Base-by-base conservation (phyloP, 2,797 vertebrate genomes). In the Parotocinclus haroldoi region DNA sequence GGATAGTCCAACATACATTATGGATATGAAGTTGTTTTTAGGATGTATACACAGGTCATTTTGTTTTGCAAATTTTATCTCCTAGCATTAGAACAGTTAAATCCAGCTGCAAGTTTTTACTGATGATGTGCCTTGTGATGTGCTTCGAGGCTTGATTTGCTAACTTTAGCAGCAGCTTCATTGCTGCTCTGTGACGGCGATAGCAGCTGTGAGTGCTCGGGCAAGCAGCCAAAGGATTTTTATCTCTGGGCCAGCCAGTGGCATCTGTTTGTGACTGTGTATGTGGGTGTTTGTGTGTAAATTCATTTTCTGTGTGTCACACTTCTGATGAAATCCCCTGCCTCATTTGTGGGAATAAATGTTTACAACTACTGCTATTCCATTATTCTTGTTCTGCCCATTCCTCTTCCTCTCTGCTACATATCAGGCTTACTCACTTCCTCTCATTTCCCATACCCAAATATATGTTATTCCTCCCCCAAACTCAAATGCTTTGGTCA, bases 161-260 rank as follows among this genome's bases (percentile, higher is more conserved):
- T 82, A 82, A 73, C 78, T 81, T 73, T 67, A 70, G 72, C 73
- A 77, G 72, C 72, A 58, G 79, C 64, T 48, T 74, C 79, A 77
- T 54, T 64, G 17, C 55, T 55, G 76, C 81, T 68, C 27, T 44
- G 84, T 78, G 74, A 83, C 76, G 76, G 82, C 86, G 83, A 87
- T 85, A 78, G 83, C 85, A 78, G 76, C 76, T 72, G 52, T 58
- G 69, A 76, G 79, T 78, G 83, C 39, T 71, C 67, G 39, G 84
- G 78, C 83, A 76, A 58, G 78, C 78, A 74, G 80, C 83, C 77
- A 72, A 78, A 81, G 79, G 81, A 81, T 85, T 70, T 75, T 60
- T 53, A 63, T 53, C 60, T 70, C 48, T 19, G 57, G 14, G 49
- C 48, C 40, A 54, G 55, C 48, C 44, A 36, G n/a, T 51, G 39